Evolutionary conservation across 2,888 invertebrate genomes (phyloP), one percentile per base, ranked within the genome.

Genomic region (Drosophila macrospina): DNA sequence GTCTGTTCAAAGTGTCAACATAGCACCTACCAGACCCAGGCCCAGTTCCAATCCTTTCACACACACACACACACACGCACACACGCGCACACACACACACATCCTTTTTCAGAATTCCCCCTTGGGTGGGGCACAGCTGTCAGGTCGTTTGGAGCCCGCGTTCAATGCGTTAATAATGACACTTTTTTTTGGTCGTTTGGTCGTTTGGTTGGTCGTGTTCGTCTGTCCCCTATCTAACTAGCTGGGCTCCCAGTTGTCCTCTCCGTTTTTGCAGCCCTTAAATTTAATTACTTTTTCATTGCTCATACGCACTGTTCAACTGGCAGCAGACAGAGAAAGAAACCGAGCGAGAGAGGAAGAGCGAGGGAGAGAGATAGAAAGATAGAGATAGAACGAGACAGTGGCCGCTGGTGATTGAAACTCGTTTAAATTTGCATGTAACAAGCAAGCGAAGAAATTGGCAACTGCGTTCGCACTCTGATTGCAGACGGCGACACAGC

Each of bases 271-370:
- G 74, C 70, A 61, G 68, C 67, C 48, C 70, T 90, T 88, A 90
- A 91, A 90, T 91, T 91, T 90, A 90, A 90, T 90, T 91, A 90
- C 90, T 90, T 90, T 90, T 91, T 86, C 91, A 90, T 90, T 88
- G 89, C 87, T 77, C 81, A 86, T 89, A 80, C 75, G 81, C 87
- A 87, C 77, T 77, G 84, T 75, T 48, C 57, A 55, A 5, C 55
- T 30, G 42, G 20, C 64, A 55, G n/a, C 60, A 52, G 41, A 51
- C 26, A 48, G 42, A 62, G 20, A 2, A 7, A 16, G 37, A 7
- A 8, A 37, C 7, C 4, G 7, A 30, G 51, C 7, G 28, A 28
- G 2, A 6, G 5, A 28, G 28, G 6, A 7, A 28, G 42, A n/a
- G 8, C 13, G 13, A 11, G 13, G 1, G 11, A 20, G 34, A 8